Conservation (phyloP, 92 coral and sea anemone genomes). For the Umimayanthus chanpuru region DNA sequence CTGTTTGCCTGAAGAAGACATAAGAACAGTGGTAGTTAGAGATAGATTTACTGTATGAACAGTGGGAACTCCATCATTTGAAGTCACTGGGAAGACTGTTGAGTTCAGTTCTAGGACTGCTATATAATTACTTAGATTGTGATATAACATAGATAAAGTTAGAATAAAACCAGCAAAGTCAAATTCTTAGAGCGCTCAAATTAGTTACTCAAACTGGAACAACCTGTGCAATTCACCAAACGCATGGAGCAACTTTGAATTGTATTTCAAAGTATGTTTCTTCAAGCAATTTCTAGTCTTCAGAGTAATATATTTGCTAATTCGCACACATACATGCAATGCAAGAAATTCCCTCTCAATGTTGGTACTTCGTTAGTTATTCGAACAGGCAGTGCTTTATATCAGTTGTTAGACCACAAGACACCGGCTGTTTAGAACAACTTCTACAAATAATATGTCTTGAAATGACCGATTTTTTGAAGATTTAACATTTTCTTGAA, state of each 20-base stretch:
- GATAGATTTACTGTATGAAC: neutral
- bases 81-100: no score
- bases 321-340: neutral
- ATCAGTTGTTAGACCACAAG: neutral
- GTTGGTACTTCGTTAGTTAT: neutral
- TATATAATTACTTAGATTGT: no score
- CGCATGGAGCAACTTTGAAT: neutral
- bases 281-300: neutral
- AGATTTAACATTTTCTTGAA: neutral
- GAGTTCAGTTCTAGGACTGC: no score
- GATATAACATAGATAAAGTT: no score
- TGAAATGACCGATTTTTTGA: neutral
- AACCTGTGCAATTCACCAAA: no score
- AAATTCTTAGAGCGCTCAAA: no score
- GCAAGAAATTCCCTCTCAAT: neutral
- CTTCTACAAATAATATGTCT: neutral
- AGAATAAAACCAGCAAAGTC: no score
- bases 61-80: no score
- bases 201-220: no score
- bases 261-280: neutral
- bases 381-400: no score
- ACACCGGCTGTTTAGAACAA: neutral
- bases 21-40: neutral
- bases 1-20: slow-evolving; percentile 71
- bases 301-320: no score